phyloP scores from a whole-genome alignment of 2,797 vertebrate species.

The Helarctos malayanus region DNA sequence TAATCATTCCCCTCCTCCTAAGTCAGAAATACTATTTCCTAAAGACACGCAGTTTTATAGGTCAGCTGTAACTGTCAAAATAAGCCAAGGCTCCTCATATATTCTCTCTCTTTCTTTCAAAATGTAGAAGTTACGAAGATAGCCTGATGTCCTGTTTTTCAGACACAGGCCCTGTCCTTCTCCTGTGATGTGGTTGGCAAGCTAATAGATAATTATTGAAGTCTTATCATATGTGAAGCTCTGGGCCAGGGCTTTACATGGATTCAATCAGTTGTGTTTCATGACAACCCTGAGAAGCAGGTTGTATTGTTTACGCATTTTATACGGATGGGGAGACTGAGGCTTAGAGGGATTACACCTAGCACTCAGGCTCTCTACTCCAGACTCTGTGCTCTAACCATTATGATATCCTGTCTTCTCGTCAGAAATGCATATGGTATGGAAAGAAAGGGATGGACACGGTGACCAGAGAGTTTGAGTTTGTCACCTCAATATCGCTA shows the following conservation, averaged over 20 bases:
- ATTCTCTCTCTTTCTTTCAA: background rate
- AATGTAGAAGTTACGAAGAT: background rate
- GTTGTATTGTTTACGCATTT: background rate
- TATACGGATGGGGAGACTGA: background rate
- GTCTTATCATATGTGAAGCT: background rate
- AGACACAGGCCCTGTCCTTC: background rate
- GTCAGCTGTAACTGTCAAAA: background rate
- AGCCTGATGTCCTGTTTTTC: background rate
- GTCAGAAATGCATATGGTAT: background rate
- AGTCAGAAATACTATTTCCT: background rate
- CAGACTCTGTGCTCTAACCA: background rate
- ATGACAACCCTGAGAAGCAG: background rate
- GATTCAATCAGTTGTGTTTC: background rate
- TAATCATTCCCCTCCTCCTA: background rate
- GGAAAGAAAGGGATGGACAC: background rate
- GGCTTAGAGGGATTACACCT: background rate
- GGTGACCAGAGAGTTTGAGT: background rate
- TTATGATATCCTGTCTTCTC: background rate
- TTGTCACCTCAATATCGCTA: background rate
- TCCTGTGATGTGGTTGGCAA: background rate
- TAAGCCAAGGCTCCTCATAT: background rate
- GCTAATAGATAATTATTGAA: background rate
- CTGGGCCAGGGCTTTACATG: background rate
- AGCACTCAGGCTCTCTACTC: no score
- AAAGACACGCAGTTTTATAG: background rate